Evolutionary conservation across 2,113 vertebrate genomes (phyloP).

Genomic region (Tiliqua scincoides): DNA sequence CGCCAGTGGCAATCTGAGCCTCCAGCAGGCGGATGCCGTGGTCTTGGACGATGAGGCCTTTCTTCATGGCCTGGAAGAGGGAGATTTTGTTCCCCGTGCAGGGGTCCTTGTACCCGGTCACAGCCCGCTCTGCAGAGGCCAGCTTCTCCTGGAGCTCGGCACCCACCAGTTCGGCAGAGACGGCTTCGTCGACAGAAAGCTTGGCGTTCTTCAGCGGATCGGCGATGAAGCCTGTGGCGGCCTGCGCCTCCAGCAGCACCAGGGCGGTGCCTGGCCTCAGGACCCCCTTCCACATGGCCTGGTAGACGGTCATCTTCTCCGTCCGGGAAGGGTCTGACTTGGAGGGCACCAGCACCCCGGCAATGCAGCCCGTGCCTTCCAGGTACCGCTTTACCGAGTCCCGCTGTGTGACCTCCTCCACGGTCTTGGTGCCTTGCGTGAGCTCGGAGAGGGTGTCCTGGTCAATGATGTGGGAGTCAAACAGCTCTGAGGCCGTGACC

Average conservation of each 20-base stretch:
- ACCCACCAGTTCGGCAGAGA: constrained; percentile 63
- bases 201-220: constrained; percentile 50
- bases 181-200: constrained; percentile 58
- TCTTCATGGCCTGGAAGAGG: constrained; percentile 84
- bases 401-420: constrained; percentile 66
- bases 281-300: constrained; percentile 70
- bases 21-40: constrained; percentile 85
- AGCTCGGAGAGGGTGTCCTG: constrained; percentile 51
- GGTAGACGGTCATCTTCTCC: constrained; percentile 77
- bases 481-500: constrained; percentile 63
- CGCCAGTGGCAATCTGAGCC: constrained; percentile 82
- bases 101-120: constrained; percentile 72
- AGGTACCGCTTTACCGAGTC: constrained; percentile 77
- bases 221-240: constrained; percentile 61
- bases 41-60: constrained; percentile 85
- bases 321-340: constrained; percentile 76
- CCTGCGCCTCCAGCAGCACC: constrained; percentile 69
- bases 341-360: constrained; percentile 80
- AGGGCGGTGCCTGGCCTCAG: constrained; percentile 67
- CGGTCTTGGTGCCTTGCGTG: constrained; percentile 58
- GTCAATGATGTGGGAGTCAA: constrained; percentile 78
- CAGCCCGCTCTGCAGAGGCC: constrained; percentile 66
- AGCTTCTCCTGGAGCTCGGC: constrained; percentile 71
- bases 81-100: constrained; percentile 59
- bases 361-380: constrained; percentile 78